phyloP scores from a whole-genome alignment of 64 coral and sea anemone genomes.

The Acropora yongei region DNA sequence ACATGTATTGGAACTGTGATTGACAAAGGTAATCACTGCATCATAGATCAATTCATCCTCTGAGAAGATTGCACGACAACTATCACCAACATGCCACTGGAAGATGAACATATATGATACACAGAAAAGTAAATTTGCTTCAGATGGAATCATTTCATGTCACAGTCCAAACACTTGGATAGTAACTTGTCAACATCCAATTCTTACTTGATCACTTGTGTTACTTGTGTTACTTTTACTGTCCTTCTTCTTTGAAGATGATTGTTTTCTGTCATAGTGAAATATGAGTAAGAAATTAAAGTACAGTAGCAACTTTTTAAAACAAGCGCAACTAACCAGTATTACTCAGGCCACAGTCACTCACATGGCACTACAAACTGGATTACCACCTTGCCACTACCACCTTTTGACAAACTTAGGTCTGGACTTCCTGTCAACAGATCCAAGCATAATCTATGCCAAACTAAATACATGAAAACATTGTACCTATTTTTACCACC shows the following conservation, averaged over 20 bases:
- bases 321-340: no score
- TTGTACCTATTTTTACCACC: slow-evolving; percentile 51
- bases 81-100: slow-evolving; percentile 97
- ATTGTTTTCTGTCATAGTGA: slow-evolving; percentile 18
- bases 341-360: no score
- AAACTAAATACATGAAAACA: background rate
- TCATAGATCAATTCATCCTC: slow-evolving; percentile 94
- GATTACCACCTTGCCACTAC: no score
- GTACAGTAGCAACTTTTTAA: no score
- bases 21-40: slow-evolving; percentile 78
- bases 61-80: slow-evolving; percentile 74
- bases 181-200: no score
- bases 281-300: background rate
- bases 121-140: no score
- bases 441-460: no score
- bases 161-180: no score
- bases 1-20: slow-evolving; percentile 67
- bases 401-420: no score
- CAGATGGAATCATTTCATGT: no score
- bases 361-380: no score
- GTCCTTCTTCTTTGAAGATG: slow-evolving; percentile 38
- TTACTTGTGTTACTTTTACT: slow-evolving; percentile 71
- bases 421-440: no score
- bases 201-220: background rate
- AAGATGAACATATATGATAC: background rate